Percentiles rank a stretch among this genome's conserved stretches.
These are phyloP conservation scores for Mesoclemmys tuberculata DNA, from an alignment of 2,113 vertebrate genomes.

Conservation along the genomic window DNA sequence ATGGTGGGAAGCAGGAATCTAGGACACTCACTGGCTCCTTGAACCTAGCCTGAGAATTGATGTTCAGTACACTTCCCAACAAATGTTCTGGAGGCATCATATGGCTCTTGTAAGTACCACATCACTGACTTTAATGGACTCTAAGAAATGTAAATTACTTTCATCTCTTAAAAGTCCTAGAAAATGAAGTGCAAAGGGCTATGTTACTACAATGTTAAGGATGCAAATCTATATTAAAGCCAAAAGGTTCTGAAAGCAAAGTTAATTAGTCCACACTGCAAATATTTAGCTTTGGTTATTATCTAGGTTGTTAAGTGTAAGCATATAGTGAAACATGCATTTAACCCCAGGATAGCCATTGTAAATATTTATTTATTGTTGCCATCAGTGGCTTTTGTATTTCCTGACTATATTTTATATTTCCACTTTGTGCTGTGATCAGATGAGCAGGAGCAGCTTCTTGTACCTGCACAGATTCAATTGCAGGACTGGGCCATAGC, in stretches of 20 bases:
- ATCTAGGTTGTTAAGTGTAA: accelerated
- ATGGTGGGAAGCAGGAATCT: neutral
- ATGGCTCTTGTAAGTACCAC: neutral
- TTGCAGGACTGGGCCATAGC: neutral
- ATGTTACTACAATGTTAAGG: neutral
- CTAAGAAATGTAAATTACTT: neutral
- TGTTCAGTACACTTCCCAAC: neutral
- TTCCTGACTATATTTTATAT: neutral
- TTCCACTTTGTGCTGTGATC: neutral
- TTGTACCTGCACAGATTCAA: neutral
- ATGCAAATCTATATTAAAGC: neutral
- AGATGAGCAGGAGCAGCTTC: accelerated
- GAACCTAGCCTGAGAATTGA: neutral
- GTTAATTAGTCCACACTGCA: neutral
- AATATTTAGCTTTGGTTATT: neutral
- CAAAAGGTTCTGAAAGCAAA: neutral
- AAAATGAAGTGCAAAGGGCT: neutral
- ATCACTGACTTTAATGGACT: neutral
- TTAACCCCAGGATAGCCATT: accelerated
- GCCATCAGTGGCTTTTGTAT: accelerated
- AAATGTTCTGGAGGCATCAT: neutral
- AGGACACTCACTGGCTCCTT: neutral
- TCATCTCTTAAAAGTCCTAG: neutral
- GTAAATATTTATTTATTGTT: neutral
- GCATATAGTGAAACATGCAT: accelerated